Evolutionary conservation across 1,140 invertebrate species (phyloP).

Genomic region (Neodiprion fabricii): DNA sequence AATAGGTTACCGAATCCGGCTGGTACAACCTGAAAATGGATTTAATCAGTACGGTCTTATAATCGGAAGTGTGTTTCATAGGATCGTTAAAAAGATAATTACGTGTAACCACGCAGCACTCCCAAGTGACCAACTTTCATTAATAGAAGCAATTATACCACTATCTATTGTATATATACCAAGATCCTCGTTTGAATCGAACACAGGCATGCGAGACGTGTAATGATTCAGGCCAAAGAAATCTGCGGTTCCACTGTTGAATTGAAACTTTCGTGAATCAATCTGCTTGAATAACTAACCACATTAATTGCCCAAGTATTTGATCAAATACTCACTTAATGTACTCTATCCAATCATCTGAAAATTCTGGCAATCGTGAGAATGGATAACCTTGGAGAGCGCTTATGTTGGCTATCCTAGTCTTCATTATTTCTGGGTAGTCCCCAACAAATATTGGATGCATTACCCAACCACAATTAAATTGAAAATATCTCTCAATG

Average conservation of each 20-base stretch:
- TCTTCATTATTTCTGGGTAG: conserved; percentile 66
- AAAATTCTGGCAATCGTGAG: conserved; percentile 63
- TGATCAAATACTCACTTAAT: conserved; percentile 40
- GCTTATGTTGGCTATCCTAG: conserved; percentile 63
- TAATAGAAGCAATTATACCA: conserved; percentile 27
- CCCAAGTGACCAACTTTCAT: conserved; percentile 40
- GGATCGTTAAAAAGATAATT: not conserved
- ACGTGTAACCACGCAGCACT: conserved; percentile 53
- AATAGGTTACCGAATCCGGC: conserved; percentile 61
- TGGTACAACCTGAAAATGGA: conserved; percentile 46
- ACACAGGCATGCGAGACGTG: conserved; percentile 36
- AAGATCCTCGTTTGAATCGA: not conserved
- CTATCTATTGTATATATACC: not conserved
- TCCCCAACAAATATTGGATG: conserved; percentile 70
- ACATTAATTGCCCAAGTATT: not conserved
- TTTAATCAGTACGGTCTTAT: not conserved
- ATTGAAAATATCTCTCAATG: conserved; percentile 43
- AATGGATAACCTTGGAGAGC: conserved; percentile 56
- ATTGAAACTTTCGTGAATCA: not conserved
- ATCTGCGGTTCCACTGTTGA: conserved; percentile 60
- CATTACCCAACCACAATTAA: conserved; percentile 68
- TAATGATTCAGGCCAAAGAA: conserved; percentile 72
- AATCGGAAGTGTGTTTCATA: not conserved
- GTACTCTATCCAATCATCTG: conserved; percentile 56
- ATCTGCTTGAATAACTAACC: not conserved